Base-by-base conservation (phyloP, 2,888 invertebrate genomes). In the Apantesis nais region DNA sequence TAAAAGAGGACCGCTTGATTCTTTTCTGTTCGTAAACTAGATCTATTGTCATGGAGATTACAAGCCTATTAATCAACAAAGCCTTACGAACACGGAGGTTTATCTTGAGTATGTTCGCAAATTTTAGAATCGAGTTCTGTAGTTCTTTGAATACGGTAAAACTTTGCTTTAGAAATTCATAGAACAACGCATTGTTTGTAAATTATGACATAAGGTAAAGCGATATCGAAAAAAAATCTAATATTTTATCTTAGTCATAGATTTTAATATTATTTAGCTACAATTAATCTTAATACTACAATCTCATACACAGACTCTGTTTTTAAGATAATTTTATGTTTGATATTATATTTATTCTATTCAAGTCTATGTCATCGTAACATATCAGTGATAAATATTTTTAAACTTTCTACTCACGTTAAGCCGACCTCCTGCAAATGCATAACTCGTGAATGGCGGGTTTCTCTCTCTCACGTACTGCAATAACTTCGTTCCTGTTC, bases 391-490 rank as follows among this genome's bases (percentile, higher is more conserved):
- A 48, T 48, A 52, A 7, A 52, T 52, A n/a, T n/a, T 52, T 44
- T 22, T 2, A n/a, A 62, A 62, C 22, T 12, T 66, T 68, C 11
- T 62, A 96, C 97, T 97, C 90, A 98, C 98, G 92, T 97, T 97
- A 81, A 98, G 94, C 85, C 95, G 96, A 60, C 97, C 97, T 71
- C 98, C 98, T 25, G 95, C 92, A 76, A 96, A 96, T 25, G 96
- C 95, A 83, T 96, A 96, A 86, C 96, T 93, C 8, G 95, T 96
- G 86, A 96, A 97, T 22, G 97, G 97, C 37, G 97, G 97, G 70
- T 95, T 96, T 70, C 98, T 95, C 77, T 97, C 97, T 80, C 97
- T 96, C 81, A 98, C 97, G 87, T 97, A 98, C 91, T 97, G 97
- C 81, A 97, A 96, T 86, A 98, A 96, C 90, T 97, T 98, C 41